Evolutionary conservation across 2,113 vertebrate genomes (phyloP).

Genomic region (Etheostoma spectabile): DNA sequence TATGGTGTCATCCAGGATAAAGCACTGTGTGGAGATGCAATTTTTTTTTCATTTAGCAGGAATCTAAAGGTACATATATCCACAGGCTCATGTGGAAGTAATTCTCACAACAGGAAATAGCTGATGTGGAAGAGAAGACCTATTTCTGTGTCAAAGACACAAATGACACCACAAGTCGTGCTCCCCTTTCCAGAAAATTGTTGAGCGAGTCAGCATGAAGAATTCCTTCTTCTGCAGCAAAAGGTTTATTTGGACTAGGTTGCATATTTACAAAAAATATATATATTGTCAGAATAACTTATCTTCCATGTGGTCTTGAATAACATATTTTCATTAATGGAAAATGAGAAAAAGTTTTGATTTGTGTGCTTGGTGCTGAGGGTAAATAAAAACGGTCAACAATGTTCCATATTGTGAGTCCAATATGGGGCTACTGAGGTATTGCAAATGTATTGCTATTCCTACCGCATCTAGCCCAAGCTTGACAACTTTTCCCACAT

Average conservation of each 20-base stretch:
- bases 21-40: slow-evolving; percentile 15
- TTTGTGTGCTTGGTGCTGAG: too few species aligned
- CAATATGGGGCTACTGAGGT: background rate
- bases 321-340: background rate
- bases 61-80: slow-evolving; percentile 60
- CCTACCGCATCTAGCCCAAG: background rate
- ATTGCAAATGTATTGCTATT: slow-evolving; percentile 3
- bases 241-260: slow-evolving; percentile 14
- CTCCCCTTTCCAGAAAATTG: slow-evolving; percentile 19
- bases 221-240: too few species aligned
- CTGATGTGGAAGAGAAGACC: slow-evolving; percentile 38
- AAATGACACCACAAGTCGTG: slow-evolving; percentile 27
- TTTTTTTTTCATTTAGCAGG: slow-evolving; percentile 18
- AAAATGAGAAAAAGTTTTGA: too few species aligned
- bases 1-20: slow-evolving; percentile 27
- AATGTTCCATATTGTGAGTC: slow-evolving; percentile 4
- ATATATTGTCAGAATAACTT: too few species aligned
- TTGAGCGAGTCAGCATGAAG: background rate
- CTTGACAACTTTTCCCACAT: slow-evolving; percentile 15
- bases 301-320: slow-evolving; percentile 3
- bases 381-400: slow-evolving; percentile 10
- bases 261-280: slow-evolving; percentile 31
- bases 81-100: slow-evolving; percentile 39
- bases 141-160: slow-evolving; percentile 21
- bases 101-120: slow-evolving; percentile 50